Base-by-base conservation (phyloP, 2,888 invertebrate species). In the Phyllotreta striolata region DNA sequence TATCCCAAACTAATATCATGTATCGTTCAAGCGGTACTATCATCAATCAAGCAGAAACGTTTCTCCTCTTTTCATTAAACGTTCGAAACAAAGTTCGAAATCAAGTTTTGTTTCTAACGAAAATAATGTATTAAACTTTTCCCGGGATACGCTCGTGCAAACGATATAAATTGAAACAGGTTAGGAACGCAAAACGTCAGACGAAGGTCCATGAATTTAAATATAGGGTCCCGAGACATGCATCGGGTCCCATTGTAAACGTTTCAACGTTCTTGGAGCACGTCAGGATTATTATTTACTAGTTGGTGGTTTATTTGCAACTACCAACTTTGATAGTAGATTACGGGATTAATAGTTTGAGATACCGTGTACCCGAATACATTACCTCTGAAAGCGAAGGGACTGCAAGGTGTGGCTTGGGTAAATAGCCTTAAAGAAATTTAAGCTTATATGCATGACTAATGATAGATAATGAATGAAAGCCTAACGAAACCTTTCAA, bases 171-270 rank as follows among this genome's bases (percentile, higher is more conserved):
- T 37, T 54, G 44, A 38, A 55, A 55, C 46, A 55, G 55, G 44
- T 47, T 13, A 37, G 24, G 34, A 46, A 55, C 47, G 52, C 43
- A 56, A 56, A 62, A 55, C 55, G 47, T 41, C 35, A 62, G 62
- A 62, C 55, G 49, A 38, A 47, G 54, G 62, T 62, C 62, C 62
- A 62, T 62, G 62, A 62, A 62, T 62, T 55, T 62, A 56, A 62
- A 62, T 62, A 55, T 39, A 55, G 62, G 62, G 40, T 56, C 55
- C 55, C 40, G 55, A 62, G 62, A 62, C 62, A 47, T 56, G 55
- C 41, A 52, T 37, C 52, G 35, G 35, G 52, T 52, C 35, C 37
- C 52, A 52, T 38, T 52, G 52, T 52, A 37, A 9, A 38, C 37
- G 13, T 52, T 52, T 52, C 37, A 52, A 52, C 38, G 52, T 52